Evolutionary conservation across 2,888 invertebrate species (phyloP), one percentile per base, ranked within the genome.

Genomic region (Axea sp.): DNA sequence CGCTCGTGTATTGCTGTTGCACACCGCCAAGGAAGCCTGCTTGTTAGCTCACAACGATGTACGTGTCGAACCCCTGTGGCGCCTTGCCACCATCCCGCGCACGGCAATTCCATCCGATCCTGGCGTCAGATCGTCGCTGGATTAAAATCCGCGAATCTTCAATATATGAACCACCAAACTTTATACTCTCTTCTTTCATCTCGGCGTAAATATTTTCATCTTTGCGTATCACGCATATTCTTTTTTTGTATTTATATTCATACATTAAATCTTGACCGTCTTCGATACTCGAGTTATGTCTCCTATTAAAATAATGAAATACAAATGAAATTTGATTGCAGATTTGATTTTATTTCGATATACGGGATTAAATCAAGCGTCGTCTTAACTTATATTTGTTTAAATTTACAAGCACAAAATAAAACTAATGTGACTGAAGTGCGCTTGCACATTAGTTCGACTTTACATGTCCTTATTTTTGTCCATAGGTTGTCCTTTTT

Each of bases 11-110:
- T n/a, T n/a, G n/a, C n/a, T 43, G 51, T 43, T 72, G 69, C 73
- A 71, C 37, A 51, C 43, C 33, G 49, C 15, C 17, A 45, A 33
- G 45, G 60, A 47, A 31, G 22, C 6, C 24, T 26, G 59, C 60
- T 60, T 68, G 64, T 62, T 65, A 51, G 55, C 62, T 64, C 71
- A 71, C 75, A 71, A 65, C 59, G 64, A 51, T 83, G 83, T 86
- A 86, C 85, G 87, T 84, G 86, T 86, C 83, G 86, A 86, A 85
- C 86, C 84, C 86, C 87, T 79, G 86, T 81, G 84, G 87, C 79
- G 87, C 80, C 81, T 79, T 80, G 82, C 84, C 86, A 86, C 86
- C 86, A 86, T 86, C 86, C 84, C 84, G 81, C 83, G 78, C 74
- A 59, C 39, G 69, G 83, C 80, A 81, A 83, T 85, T 83, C 83